A percentile compares a stretch with the other conserved stretches of the same genome.
phyloP scores from a whole-genome alignment of 2,888 invertebrate genomes.

The Proisotoma minuta region DNA sequence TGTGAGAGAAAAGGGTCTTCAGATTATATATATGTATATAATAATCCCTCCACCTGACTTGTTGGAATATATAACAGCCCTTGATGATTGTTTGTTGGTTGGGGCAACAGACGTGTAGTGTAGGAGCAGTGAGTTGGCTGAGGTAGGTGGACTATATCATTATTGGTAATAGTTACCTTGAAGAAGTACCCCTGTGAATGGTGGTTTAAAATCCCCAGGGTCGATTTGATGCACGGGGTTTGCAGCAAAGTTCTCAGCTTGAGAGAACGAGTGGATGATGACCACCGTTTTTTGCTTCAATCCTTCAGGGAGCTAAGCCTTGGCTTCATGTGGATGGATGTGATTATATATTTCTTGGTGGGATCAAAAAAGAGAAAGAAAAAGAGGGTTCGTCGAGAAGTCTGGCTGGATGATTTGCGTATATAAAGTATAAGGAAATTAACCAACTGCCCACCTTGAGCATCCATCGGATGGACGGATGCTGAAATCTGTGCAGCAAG shows the following conservation, averaged over 20 bases:
- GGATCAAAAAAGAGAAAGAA: constrained; percentile 1
- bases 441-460: constrained; percentile 5
- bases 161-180: constrained; percentile 4
- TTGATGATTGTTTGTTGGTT: background rate
- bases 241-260: background rate
- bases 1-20: no score
- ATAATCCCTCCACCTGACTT: constrained; percentile 4
- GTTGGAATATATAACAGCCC: background rate
- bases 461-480: constrained; percentile 1
- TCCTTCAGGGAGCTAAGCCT: no score
- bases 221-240: constrained; percentile 4
- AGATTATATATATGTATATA: background rate
- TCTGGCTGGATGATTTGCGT: constrained; percentile 1
- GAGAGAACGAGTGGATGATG: no score
- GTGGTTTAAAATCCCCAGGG: constrained; percentile 13
- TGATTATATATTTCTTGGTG: background rate
- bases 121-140: constrained; percentile 2
- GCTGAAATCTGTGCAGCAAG: constrained; percentile 3
- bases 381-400: background rate
- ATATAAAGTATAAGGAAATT: background rate
- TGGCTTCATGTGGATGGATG: background rate
- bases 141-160: background rate
- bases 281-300: no score
- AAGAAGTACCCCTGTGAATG: constrained; percentile 10
- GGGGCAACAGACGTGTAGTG: background rate